Evolutionary conservation across 2,797 vertebrate genomes (phyloP).

Genomic region (Apogon hyalosoma): DNA sequence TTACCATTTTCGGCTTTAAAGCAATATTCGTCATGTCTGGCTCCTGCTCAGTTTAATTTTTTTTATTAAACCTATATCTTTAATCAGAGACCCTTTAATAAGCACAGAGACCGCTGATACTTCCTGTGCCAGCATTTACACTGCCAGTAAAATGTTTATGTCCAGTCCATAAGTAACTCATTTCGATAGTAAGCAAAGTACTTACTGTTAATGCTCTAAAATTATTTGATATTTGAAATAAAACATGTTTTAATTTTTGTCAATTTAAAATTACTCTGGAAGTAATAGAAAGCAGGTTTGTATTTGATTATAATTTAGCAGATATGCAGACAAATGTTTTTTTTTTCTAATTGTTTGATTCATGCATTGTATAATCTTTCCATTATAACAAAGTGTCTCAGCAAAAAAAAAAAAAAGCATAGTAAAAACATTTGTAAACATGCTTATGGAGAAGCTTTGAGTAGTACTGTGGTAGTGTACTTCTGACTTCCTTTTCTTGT

Average conservation of each 20-base stretch:
- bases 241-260: neutral
- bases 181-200: conserved; percentile 17
- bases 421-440: neutral
- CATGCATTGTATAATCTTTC: neutral
- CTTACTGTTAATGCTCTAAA: conserved; percentile 3
- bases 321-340: neutral
- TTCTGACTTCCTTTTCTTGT: neutral
- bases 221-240: neutral
- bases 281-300: neutral
- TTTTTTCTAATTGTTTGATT: neutral
- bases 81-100: conserved; percentile 45
- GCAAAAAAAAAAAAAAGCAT: neutral
- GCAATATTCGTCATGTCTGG: conserved; percentile 19
- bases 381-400: neutral
- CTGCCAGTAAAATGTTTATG: conserved; percentile 48
- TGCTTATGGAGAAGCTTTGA: no score
- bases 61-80: conserved; percentile 12
- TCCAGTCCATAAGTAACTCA: neutral
- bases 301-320: conserved; percentile 8
- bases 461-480: neutral
- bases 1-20: conserved; percentile 32
- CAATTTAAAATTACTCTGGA: neutral
- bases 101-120: conserved; percentile 15
- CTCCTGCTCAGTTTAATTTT: conserved; percentile 41
- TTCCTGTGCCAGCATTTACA: conserved; percentile 38